Evolutionary conservation across 2,113 vertebrate genomes (phyloP), one percentile per base, ranked within the genome.

Genomic region (Turnix velox): DNA sequence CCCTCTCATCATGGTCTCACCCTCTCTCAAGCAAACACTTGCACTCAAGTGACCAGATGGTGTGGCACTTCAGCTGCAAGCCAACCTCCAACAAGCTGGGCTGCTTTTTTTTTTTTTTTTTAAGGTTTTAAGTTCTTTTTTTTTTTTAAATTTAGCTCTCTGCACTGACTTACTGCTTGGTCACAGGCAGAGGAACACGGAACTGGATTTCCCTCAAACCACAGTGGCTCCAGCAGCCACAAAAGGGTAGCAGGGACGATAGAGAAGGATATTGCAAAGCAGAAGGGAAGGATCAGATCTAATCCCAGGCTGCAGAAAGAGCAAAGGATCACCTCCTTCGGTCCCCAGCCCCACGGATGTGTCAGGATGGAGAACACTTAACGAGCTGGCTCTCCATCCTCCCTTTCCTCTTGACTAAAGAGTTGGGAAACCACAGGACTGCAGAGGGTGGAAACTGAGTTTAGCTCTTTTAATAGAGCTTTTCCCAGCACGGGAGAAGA

Each of bases 261-360:
- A 0, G 16, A 42, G 39, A 18, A 7, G 19, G 20, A 57, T 40
- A 9, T 65, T 58, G 55, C 55, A 67, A 71, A 58, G n/a, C 39
- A 6, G 17, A 43, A 46, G 28, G 0, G 1, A 16, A 35, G 37
- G 2, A 0, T 59, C 25, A 42, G 48, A 27, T 9, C 13, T 15
- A 74, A 85, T 30, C 71, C 69, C 74, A 88, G 72, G 18, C 58
- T 58, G 48, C 2, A 54, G 35, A 0, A 1, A 71, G 31, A 81
- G 59, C 42, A 54, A 35, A 0, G 66, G 51, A 55, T 48, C 51
- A 31, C 17, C 14, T 35, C 48, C 73, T 35, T 55, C 1, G 40
- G 57, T 35, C 48, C 59, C 40, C 51, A 31, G 51, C 48, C 77
- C 35, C 4, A 14, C 9, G 33, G 2, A 51, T 16, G 6, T 12